A percentile compares a stretch with the other conserved stretches of the same genome.
These are phyloP conservation scores for Piprites chloris DNA, from an alignment of 2,113 vertebrate species.

Conservation along the genomic window DNA sequence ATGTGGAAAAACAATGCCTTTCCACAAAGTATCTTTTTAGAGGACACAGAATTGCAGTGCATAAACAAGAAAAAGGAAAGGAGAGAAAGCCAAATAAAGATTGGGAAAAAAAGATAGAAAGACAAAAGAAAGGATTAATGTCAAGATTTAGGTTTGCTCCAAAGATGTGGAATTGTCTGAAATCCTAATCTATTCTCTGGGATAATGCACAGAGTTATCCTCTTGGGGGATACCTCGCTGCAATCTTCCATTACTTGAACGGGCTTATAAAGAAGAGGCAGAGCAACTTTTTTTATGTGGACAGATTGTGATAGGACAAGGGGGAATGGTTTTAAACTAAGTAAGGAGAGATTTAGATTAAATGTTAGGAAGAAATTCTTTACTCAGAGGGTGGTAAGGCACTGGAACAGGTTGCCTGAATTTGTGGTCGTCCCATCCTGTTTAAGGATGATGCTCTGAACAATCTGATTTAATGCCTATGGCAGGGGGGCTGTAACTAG, in stretches of 20 bases:
- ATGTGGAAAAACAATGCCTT: background rate
- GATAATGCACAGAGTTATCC: background rate
- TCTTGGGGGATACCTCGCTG: background rate
- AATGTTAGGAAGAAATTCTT: background rate
- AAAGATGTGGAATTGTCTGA: background rate
- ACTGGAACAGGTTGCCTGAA: background rate
- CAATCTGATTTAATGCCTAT: no score
- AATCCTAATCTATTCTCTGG: background rate
- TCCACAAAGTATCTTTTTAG: background rate
- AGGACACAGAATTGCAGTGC: background rate
- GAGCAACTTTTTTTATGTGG: background rate
- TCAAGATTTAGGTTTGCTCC: background rate
- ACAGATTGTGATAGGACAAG: background rate
- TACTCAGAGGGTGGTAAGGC: background rate
- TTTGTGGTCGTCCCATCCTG: background rate
- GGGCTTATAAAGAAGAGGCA: background rate
- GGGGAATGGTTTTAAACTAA: background rate
- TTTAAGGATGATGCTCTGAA: no score
- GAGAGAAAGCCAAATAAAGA: background rate
- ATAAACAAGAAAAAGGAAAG: background rate
- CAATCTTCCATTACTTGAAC: background rate
- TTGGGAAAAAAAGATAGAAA: background rate
- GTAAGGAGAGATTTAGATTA: background rate
- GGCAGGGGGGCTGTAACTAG: background rate
- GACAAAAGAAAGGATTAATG: background rate